A percentile compares a stretch with the other conserved stretches of the same genome.
These are phyloP conservation scores for Empidonax alnorum DNA, from an alignment of 2,113 vertebrate species.

Conservation along the genomic window DNA sequence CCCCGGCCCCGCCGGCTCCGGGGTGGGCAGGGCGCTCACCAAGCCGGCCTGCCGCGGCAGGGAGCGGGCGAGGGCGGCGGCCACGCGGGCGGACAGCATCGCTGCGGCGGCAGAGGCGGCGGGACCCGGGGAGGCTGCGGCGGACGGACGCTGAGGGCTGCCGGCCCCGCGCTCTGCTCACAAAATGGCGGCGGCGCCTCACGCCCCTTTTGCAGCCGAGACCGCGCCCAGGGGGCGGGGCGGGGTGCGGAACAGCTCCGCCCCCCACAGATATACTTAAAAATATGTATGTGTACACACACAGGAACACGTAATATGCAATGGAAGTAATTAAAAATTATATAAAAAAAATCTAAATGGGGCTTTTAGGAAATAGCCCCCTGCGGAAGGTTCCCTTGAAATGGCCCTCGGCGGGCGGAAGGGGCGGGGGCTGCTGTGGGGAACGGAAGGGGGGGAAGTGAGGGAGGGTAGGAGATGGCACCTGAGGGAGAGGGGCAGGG, in stretches of 20 bases:
- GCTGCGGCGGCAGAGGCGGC: background rate
- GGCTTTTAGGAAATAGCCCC: background rate
- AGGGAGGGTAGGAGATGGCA: too few species aligned
- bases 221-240: background rate
- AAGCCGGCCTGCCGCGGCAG: conserved; percentile 86
- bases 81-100: conserved; percentile 92
- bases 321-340: too few species aligned
- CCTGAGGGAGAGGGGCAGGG: background rate
- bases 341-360: background rate
- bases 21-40: conserved; percentile 75
- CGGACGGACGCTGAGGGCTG: background rate
- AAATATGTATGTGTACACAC: background rate
- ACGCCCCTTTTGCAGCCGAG: conserved; percentile 18
- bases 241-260: conserved; percentile 2
- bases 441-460: background rate
- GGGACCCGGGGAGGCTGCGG: background rate
- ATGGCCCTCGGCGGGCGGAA: background rate
- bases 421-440: background rate
- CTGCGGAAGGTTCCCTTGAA: background rate
- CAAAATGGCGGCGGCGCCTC: conserved; percentile 73
- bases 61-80: conserved; percentile 83
- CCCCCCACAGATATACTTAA: too few species aligned
- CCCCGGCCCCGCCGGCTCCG: too few species aligned
- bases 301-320: accelerated
- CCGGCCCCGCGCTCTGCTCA: conserved; percentile 24